Base-by-base conservation (phyloP, 2,888 invertebrate genomes). In the Aspidiotus destructor region DNA sequence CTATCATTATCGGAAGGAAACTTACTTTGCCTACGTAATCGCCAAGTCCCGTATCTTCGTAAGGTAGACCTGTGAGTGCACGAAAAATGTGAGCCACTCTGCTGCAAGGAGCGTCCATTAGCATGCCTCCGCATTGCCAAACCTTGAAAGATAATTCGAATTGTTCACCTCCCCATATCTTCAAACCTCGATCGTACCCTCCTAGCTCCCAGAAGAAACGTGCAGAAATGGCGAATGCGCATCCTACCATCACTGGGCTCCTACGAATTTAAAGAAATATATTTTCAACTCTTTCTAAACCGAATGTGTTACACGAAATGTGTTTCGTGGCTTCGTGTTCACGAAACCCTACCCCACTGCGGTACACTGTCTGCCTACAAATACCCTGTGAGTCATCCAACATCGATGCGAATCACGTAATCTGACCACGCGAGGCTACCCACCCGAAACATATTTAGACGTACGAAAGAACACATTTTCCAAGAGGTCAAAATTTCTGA, bases 111-210 rank as follows among this genome's bases (percentile, higher is more conserved):
- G 91, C 89, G 80, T 96, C 95, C 71, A 88, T 80, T 88, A 96
- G 87, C 73, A 85, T 83, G 0, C 95, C 95, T 15, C 92, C 92
- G 77, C 95, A 96, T 79, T 94, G 94, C 95, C 96, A 96, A 67
- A 95, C 86, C 83, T 96, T 96, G 76, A 97, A 97, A 71, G 95
- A 95, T n/a, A 97, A 81, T 76, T 97, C 97, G 75, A 95, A 97
- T 77, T 97, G 97, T 77, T 97, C 97, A 0, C 96, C 97, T 28
- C 97, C 97, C 97, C 97, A 97, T 73, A 97, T 96, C 75, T 95
- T 92, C 2, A 94, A 79, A 0, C 92, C 92, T 0, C 77, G 74
- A 75, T 94, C 94, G 75, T 94, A 94, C 0, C 96, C 97, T 2
- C 94, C 97, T 54, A 97, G 79, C 77, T 95, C 91, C 95, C 95